Percentiles rank a stretch among this genome's conserved stretches.
These are phyloP conservation scores for Alloscopus bannaensis DNA, from an alignment of 2,888 invertebrate species.

Conservation along the genomic window DNA sequence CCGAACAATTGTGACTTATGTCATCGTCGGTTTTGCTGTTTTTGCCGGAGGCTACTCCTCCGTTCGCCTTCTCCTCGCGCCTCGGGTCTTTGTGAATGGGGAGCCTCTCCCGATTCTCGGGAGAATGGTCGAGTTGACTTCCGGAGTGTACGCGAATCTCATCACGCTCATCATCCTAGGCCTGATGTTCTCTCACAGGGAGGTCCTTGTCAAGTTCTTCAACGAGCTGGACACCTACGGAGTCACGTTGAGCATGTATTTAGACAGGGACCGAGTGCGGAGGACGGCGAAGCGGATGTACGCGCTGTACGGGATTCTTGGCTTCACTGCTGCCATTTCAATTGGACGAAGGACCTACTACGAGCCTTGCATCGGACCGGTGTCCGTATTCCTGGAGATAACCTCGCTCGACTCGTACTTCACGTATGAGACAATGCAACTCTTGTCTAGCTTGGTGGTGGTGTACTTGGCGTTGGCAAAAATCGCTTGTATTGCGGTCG, in stretches of 20 bases:
- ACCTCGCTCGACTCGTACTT: not conserved
- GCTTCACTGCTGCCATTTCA: not conserved
- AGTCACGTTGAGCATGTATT: not conserved
- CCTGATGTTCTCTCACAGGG: conserved; percentile 20
- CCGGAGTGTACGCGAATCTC: conserved; percentile 34
- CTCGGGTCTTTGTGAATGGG: not conserved
- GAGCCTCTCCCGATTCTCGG: conserved; percentile 9
- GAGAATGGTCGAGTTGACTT: conserved; percentile 26
- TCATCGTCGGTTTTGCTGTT: conserved; percentile 6
- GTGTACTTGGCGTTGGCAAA: conserved; percentile 35
- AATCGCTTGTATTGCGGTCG: conserved; percentile 26
- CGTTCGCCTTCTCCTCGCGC: conserved; percentile 3
- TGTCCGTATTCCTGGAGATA: conserved; percentile 3
- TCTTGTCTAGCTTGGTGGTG: not conserved
- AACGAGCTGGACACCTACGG: conserved; percentile 23
- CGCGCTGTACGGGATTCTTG: conserved; percentile 16
- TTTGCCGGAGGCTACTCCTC: not conserved
- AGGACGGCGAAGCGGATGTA: conserved; percentile 2
- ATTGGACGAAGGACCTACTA: not conserved
- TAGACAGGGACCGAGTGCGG: not conserved
- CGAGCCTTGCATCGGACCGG: conserved; percentile 4
- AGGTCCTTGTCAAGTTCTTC: conserved; percentile 35
- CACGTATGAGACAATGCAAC: not conserved
- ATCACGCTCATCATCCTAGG: conserved; percentile 30
- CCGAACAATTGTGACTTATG: conserved; percentile 30